Evolutionary conservation across 2,888 invertebrate species (phyloP), one percentile per base, ranked within the genome.

Genomic region (Sceliomorpha sp.): DNA sequence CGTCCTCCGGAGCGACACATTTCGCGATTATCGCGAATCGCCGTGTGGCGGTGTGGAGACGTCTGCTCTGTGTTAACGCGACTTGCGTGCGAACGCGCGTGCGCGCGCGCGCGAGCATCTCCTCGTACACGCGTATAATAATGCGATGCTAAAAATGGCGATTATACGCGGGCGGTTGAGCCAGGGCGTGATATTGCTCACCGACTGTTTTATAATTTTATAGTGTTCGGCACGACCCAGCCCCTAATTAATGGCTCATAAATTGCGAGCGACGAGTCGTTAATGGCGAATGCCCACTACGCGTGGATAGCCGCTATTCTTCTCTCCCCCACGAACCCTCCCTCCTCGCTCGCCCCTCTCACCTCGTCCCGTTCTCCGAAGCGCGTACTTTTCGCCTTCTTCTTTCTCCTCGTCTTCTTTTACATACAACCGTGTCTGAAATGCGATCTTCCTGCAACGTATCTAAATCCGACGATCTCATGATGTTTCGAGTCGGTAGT

Each of bases 191-290:
- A 40, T 15, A 26, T n/a, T 44, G 29, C 24, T 10, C 51, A 24
- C 64, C 66, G 82, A 81, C 81, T 83, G 78, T 82, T 82, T 79
- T 50, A 67, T 62, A 71, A 63, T 71, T 71, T 67, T 63, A 71
- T 55, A 59, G 63, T 40, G 62, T 53, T 70, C 51, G 55, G 58
- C 56, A 62, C 47, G 42, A 42, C 27, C 62, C 59, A 67, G 81
- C 77, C 72, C 77, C 71, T 83, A 84, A 86, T 86, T 86, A 85
- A 87, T 83, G 82, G 81, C 76, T 79, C 83, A 85, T 87, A 85
- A 87, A 87, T 87, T 83, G 82, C 74, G 73, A 75, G 72, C 71
- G 77, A 77, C 75, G 75, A 75, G 72, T 77, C 75, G 74, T 75
- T 75, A 76, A 76, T 64, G 73, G 67, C 72, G 44, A 56, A 53